Evolutionary conservation across 2,888 invertebrate species (phyloP).

Genomic region (Pheosia gnoma): DNA sequence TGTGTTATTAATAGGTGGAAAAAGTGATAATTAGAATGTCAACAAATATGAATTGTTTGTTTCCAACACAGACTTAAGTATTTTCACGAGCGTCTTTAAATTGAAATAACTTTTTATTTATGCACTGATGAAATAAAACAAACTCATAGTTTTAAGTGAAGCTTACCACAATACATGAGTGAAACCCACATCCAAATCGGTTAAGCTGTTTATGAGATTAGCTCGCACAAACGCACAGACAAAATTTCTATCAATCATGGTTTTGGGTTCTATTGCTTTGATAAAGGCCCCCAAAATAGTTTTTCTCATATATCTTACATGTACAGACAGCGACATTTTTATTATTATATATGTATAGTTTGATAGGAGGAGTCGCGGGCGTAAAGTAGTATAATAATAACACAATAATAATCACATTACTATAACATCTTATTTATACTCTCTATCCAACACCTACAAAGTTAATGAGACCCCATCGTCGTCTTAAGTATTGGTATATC

Average conservation of each 20-base stretch:
- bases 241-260: no score
- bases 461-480: slow-evolving; percentile 45
- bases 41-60: not conserved
- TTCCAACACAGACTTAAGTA: not conserved
- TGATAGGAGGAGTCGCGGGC: not conserved
- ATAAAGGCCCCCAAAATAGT: no score
- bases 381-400: slow-evolving; percentile 9
- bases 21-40: not conserved
- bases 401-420: slow-evolving; percentile 16
- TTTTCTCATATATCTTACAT: no score
- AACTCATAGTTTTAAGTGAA: not conserved
- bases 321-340: no score
- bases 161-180: no score
- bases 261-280: no score
- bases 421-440: slow-evolving; percentile 28
- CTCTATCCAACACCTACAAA: slow-evolving; percentile 41
- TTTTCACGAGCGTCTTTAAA: no score
- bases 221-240: no score
- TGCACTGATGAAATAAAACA: no score
- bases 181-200: no score
- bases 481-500: slow-evolving; percentile 45
- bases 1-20: not conserved
- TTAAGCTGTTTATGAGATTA: no score
- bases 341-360: not conserved
- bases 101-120: no score